Evolutionary conservation across 2,888 invertebrate species (phyloP).

Genomic region (Chloroclystis v-ata): DNA sequence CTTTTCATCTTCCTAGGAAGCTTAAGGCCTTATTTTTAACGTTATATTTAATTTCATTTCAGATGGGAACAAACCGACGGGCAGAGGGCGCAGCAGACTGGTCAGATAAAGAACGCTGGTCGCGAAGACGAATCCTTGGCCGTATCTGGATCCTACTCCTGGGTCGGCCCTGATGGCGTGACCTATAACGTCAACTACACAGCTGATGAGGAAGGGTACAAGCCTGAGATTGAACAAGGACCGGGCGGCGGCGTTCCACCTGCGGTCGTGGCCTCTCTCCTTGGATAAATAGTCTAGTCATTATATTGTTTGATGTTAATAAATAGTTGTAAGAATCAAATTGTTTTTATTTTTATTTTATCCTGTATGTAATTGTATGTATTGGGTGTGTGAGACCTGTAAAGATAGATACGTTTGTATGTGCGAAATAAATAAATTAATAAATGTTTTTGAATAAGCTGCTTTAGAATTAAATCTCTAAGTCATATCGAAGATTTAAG

Average conservation of each 20-base stretch:
- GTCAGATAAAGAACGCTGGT: slow-evolving; percentile 60
- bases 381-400: too few species aligned
- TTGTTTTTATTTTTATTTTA: too few species aligned
- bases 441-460: too few species aligned
- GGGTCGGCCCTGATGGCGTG: slow-evolving; percentile 59
- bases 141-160: slow-evolving; percentile 66
- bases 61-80: slow-evolving; percentile 23
- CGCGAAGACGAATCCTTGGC: slow-evolving; percentile 60
- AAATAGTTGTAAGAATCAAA: slow-evolving; percentile 12
- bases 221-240: slow-evolving; percentile 48
- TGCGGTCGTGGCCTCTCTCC: slow-evolving; percentile 51
- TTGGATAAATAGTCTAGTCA: slow-evolving; percentile 41
- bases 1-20: too few species aligned
- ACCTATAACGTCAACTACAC: slow-evolving; percentile 72
- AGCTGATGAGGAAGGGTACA: slow-evolving; percentile 56
- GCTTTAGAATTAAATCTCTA: too few species aligned
- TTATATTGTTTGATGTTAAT: too few species aligned
- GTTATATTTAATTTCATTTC: not conserved
- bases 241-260: slow-evolving; percentile 50
- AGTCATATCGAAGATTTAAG: too few species aligned
- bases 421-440: too few species aligned
- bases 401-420: too few species aligned
- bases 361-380: too few species aligned
- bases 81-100: slow-evolving; percentile 47
- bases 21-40: too few species aligned